Percentiles rank a stretch among this genome's conserved stretches.
phyloP scores from a whole-genome alignment of 1,140 invertebrate species.

The Drosophila subobscura region DNA sequence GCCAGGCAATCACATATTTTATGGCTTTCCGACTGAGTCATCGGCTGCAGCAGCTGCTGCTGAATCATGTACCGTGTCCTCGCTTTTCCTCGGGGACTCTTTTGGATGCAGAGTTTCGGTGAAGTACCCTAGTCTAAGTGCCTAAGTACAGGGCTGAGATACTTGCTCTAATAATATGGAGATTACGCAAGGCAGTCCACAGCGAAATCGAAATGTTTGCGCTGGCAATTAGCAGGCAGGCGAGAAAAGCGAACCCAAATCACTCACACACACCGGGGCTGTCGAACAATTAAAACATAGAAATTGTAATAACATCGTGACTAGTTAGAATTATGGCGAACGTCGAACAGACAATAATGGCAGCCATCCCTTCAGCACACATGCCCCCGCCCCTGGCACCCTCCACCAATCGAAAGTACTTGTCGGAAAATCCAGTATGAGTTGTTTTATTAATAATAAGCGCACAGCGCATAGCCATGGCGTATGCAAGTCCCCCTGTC shows the following conservation, averaged over 20 bases:
- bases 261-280: slow-evolving; percentile 67
- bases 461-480: slow-evolving; percentile 43
- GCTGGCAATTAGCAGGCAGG: slow-evolving; percentile 64
- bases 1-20: slow-evolving; percentile 55
- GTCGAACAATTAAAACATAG: slow-evolving; percentile 72
- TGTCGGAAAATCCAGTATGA: slow-evolving; percentile 78
- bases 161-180: slow-evolving; percentile 53
- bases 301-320: slow-evolving; percentile 81
- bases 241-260: slow-evolving; percentile 76
- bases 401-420: slow-evolving; percentile 31
- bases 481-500: not conserved
- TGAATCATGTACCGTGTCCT: slow-evolving; percentile 52
- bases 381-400: not conserved
- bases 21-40: slow-evolving; percentile 67
- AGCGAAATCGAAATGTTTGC: slow-evolving; percentile 53
- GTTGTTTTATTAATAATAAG: slow-evolving; percentile 80
- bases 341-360: slow-evolving; percentile 42
- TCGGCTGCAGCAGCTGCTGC: slow-evolving; percentile 43
- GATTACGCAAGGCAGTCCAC: slow-evolving; percentile 54
- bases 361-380: not conserved
- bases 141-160: slow-evolving; percentile 38
- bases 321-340: slow-evolving; percentile 62
- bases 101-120: slow-evolving; percentile 16
- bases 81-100: slow-evolving; percentile 28
- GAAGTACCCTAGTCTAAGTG: slow-evolving; percentile 51